Base-by-base conservation (phyloP, 2,888 invertebrate species). In the Odontothrips loti region DNA sequence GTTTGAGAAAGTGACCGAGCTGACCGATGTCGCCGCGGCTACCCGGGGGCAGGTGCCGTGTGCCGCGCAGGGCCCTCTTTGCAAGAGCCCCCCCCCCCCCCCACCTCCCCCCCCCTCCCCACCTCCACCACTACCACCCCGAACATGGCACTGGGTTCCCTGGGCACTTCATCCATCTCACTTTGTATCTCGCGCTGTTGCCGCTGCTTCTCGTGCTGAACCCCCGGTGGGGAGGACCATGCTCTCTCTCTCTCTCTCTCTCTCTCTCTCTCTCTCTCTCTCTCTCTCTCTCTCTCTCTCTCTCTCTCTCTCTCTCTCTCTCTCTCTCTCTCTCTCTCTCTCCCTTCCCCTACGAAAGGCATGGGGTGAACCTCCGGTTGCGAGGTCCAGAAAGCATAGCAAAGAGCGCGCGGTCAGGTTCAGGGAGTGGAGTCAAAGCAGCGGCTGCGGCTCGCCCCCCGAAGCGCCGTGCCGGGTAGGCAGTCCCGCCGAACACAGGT, bases 151-250 rank as follows among this genome's bases (percentile, higher is more conserved):
- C 58, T 20, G 58, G 17, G 68, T 27, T 75, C 68, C 68, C 68
- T 75, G 68, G 68, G 68, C 68, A 75, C 68, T 75, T 75, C 68
- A 75, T 75, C 68, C 68, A 75, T 75, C 68, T 75, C 68, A 75
- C 68, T 75, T 75, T 75, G 68, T 75, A 75, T 75, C 27, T 75
- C 20, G 58, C 58, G 58, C 20, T 15, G n/a, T n/a, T n/a, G 58
- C 58, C 58, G 58, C 20, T 20, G 20, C 58, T 58, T 15, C 58
- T 58, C 15, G 58, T 1, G 58, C 79, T 79, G 43, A 29, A n/a
- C 29, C 15, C 34, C 34, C 34, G 34, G 34, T 43, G 6, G 34
- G 34, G 34, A 43, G 34, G 34, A 43, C 34, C 34, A 43, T 6
- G 34, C 2, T 6, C 34, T 43, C n/a, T 43, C 34, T 43, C 34